These are phyloP conservation scores for Aplysina aerophoba DNA, from an alignment of 37 sponge, comb jelly and placozoan genomes.

Conservation along the genomic window DNA sequence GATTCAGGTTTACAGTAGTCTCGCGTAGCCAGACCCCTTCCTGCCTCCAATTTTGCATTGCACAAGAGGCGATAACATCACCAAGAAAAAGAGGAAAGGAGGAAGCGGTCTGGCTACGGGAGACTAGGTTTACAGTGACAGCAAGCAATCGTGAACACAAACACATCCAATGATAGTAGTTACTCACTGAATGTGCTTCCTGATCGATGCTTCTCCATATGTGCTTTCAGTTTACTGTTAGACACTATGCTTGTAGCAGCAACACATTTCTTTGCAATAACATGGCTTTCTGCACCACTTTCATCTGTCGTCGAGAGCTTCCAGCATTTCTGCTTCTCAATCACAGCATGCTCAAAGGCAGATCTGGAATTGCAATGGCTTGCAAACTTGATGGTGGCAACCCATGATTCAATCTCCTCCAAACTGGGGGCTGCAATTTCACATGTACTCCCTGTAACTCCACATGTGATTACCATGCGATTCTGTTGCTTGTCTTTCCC, in stretches of 20 bases:
- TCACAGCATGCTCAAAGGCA: slow-evolving; percentile 16
- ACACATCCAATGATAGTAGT: too few relatives aligned
- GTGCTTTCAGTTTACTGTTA: background rate
- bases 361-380: background rate
- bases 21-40: too few relatives aligned
- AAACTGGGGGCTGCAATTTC: slow-evolving; percentile 28
- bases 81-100: too few relatives aligned
- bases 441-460: slow-evolving; percentile 12
- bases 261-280: background rate
- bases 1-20: too few relatives aligned
- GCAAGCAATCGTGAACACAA: too few relatives aligned
- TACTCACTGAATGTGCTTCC: too few relatives aligned
- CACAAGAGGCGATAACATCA: too few relatives aligned
- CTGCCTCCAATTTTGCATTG: too few relatives aligned
- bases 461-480: slow-evolving; percentile 11
- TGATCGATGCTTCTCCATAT: background rate
- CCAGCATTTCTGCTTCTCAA: background rate
- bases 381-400: background rate
- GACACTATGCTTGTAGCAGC: background rate
- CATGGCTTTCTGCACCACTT: too few relatives aligned
- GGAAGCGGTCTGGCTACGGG: too few relatives aligned
- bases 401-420: slow-evolving; percentile 19
- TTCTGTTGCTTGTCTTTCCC: slow-evolving; percentile 17
- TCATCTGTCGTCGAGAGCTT: too few relatives aligned
- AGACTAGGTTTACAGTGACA: too few relatives aligned